Base-by-base conservation (phyloP, 2,888 invertebrate species). In the Athalia cordata region DNA sequence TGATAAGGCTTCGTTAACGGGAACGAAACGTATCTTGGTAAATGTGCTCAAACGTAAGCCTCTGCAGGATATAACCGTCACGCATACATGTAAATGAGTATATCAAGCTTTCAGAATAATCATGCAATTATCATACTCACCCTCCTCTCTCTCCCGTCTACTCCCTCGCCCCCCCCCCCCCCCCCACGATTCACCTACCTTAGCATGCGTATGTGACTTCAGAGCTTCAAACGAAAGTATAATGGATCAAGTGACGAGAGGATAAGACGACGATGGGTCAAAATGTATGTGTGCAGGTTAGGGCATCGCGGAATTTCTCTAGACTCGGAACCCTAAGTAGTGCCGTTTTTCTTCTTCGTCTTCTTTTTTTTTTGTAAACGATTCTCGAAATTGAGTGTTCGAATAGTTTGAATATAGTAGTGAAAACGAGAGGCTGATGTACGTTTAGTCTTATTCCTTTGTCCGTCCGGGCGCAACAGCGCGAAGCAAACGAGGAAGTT, bases 71-170 rank as follows among this genome's bases (percentile, higher is more conserved):
- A 29, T 29, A 29, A 29, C 29, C 29, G 29, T 29, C 29, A 29
- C 29, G 29, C 29, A 29, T 29, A 29, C 29, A 29, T 61, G 15
- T 49, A 49, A 4, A 15, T 47, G 49, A 49, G 66, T 66, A 7
- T 49, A 49, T 13, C 5, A 8, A 49, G 66, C 66, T 15, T 66
- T 66, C 47, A 47, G 47, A 66, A 66, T 49, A 66, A 66, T 66
- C 66, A 66, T 47, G 47, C 49, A 66, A 66, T 66, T 66, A 66
- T 66, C 49, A 66, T 64, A 43, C 45, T 43, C n/a, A n/a, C 64
- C n/a, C 64, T 2, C 11, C 15, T 4, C 3, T 15, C 59, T n/a
- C 59, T 15, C 59, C 59, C 59, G 5, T 15, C 59, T 15, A 4
- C 62, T 3, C 5, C 3, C 66, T 47, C 15, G 9, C 11, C 45